Evolutionary conservation across 2,888 invertebrate genomes (phyloP).

Genomic region (Hermaeophaga mercurialis): DNA sequence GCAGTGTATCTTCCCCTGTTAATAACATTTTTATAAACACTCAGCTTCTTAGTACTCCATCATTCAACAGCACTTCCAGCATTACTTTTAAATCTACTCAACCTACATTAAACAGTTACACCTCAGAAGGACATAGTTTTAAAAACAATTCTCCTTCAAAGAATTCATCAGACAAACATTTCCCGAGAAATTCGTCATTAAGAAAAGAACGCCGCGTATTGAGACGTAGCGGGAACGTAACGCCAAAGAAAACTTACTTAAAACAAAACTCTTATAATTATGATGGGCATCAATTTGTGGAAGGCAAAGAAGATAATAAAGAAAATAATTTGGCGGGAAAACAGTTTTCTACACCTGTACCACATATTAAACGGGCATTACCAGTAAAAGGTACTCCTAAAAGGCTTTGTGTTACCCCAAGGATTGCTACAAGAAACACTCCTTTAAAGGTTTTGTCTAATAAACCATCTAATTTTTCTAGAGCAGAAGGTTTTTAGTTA

Average conservation of each 20-base stretch:
- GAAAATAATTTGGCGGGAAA: constrained; percentile 16
- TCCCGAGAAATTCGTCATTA: constrained; percentile 15
- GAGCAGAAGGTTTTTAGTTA: too few relatives aligned
- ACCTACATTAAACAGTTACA: constrained; percentile 1
- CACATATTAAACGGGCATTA: constrained; percentile 66
- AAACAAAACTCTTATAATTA: constrained; percentile 23
- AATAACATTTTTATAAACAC: constrained; percentile 41
- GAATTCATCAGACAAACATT: constrained; percentile 13
- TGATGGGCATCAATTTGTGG: constrained; percentile 13
- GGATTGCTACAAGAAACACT: constrained; percentile 61
- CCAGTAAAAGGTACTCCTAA: constrained; percentile 59
- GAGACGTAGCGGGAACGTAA: constrained; percentile 20
- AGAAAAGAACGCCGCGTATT: constrained; percentile 19
- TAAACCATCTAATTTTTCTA: background rate
- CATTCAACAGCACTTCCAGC: constrained; percentile 9
- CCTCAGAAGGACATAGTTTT: background rate
- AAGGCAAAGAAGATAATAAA: constrained; percentile 15
- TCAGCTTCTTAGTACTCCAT: constrained; percentile 16
- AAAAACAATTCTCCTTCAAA: constrained; percentile 4
- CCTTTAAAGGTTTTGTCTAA: constrained; percentile 60
- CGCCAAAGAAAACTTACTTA: constrained; percentile 19
- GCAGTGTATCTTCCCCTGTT: constrained; percentile 28
- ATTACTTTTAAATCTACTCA: constrained; percentile 11
- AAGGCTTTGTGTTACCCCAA: constrained; percentile 60
- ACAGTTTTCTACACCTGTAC: constrained; percentile 48